Conservation (phyloP, 2,888 invertebrate species). For the Ceraclea dissimilis region DNA sequence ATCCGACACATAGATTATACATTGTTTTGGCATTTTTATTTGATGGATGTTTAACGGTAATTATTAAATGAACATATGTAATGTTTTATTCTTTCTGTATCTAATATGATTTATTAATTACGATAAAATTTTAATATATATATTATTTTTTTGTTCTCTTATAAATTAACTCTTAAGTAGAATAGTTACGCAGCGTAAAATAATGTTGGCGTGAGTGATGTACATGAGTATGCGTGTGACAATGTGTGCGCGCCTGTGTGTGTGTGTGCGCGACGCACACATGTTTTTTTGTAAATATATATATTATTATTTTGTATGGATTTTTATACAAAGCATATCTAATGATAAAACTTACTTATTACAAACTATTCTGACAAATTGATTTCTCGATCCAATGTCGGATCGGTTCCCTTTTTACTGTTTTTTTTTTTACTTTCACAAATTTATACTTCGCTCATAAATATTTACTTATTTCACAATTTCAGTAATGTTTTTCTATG, state of each 20-base stretch:
- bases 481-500: too few species aligned
- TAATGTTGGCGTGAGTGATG: neutral
- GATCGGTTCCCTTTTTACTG: neutral
- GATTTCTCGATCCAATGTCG: neutral
- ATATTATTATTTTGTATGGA: conserved; percentile 19
- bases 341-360: conserved; percentile 2
- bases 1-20: too few species aligned
- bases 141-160: neutral
- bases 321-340: conserved; percentile 20
- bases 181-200: neutral
- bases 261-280: neutral
- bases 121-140: neutral
- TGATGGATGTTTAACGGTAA: too few species aligned
- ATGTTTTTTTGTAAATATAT: conserved; percentile 17
- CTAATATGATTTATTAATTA: too few species aligned
- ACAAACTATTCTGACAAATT: neutral
- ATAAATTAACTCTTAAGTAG: conserved; percentile 6
- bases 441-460: neutral
- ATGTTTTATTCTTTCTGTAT: too few species aligned
- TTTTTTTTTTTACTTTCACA: neutral
- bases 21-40: too few species aligned
- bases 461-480: too few species aligned
- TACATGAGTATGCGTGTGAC: neutral
- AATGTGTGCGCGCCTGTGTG: neutral
- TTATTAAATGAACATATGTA: too few species aligned